Evolutionary conservation across 2,888 invertebrate species (phyloP), one percentile per base, ranked within the genome.

Genomic region (Caenorhabditis becei): DNA sequence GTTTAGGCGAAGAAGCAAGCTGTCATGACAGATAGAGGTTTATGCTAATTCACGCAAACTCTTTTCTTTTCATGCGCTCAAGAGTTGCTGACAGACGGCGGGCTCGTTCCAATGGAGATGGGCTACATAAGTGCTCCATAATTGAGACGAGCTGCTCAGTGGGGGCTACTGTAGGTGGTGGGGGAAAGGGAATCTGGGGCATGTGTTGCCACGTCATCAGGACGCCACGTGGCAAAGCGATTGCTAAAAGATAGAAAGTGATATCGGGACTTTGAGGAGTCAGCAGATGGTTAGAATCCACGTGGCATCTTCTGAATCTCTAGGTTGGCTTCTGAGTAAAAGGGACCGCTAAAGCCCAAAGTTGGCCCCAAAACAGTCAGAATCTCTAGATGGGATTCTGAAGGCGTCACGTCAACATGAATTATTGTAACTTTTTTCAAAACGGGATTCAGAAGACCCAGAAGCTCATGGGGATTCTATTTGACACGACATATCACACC

Each of bases 81-180:
- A 77, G 74, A 74, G 74, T 77, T 77, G 59, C 59, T 77, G 77
- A 77, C 77, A 77, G 77, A 77, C 77, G 77, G 77, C 72, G 66
- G 66, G 66, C n/a, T 54, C 51, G 35, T n/a, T 26, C 51, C 28
- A 74, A 74, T 75, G 61, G 61, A 67, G 58, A 44, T 51, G n/a
- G 20, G 20, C 16, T 35, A 59, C 51, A 77, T 58, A 61, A 66
- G 75, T 58, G 59, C 65, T 66, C 59, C 35, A 66, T 74, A 74
- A 74, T 74, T 74, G 74, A 66, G 51, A 70, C 37, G 24, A 20
- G 28, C 16, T 35, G 47, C n/a, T 24, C 16, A 23, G 23, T 1
- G 18, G 35, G 44, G 54, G 56, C 14, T 51, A 51, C 51, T 23
- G 51, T 51, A 51, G 7, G 2, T 10, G n/a, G n/a, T n/a, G n/a